Percentiles rank a stretch among this genome's conserved stretches.
Conservation (phyloP, 2,113 vertebrate species). For the Psophia crepitans region DNA sequence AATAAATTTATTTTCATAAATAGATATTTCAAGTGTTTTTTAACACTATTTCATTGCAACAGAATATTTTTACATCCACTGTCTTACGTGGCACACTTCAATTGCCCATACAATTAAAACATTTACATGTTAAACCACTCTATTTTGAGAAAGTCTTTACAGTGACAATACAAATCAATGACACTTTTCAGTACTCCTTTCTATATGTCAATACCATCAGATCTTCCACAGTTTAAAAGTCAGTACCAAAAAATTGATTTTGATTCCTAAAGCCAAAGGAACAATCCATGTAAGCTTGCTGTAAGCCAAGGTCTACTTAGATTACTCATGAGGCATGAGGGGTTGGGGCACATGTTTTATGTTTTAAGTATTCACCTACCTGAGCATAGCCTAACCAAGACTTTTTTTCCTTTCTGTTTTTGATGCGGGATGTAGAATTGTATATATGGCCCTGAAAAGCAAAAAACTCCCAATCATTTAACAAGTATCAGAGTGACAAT, state of each 20-base stretch:
- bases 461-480: slow-evolving; percentile 9
- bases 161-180: not conserved
- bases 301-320: not conserved
- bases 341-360: fast-evolving
- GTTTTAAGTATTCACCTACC: slow-evolving; percentile 74
- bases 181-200: not conserved
- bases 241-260: not conserved
- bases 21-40: not conserved
- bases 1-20: not conserved
- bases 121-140: not conserved
- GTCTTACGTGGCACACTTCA: too few species aligned
- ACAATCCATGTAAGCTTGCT: not conserved
- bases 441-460: slow-evolving; percentile 94
- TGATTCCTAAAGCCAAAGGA: not conserved
- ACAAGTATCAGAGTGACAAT: not conserved
- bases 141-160: not conserved
- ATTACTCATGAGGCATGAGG: not conserved
- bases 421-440: slow-evolving; percentile 96
- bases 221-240: not conserved
- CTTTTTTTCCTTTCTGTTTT: slow-evolving; percentile 95
- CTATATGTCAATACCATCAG: not conserved
- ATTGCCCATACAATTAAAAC: not conserved
- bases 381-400: slow-evolving; percentile 99
- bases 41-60: not conserved
- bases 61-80: not conserved